Evolutionary conservation across 2,888 invertebrate species (phyloP), one percentile per base, ranked within the genome.

Genomic region (Lasioglossum pauxillum): DNA sequence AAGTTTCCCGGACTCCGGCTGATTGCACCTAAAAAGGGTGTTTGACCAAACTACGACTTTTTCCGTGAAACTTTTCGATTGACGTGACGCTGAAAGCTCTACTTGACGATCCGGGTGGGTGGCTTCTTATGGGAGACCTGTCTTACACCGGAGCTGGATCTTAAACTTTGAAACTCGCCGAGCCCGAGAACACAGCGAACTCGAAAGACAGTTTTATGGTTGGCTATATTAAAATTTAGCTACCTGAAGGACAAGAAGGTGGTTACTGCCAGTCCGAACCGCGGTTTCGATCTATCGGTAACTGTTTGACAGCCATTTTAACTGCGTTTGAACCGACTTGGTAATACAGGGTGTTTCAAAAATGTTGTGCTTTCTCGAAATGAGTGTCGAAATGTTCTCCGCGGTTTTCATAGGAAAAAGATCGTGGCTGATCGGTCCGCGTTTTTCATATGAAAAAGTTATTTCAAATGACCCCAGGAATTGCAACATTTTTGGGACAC

Each of bases 11-110:
- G 78, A 85, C 83, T 87, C 64, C 23, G 72, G 31, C 69, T 80
- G 84, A 89, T 89, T 89, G 83, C 78, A 75, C 75, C 75, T 87
- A 77, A 90, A 90, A 84, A 88, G 67, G 69, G 44, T 83, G 88
- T 88, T 86, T 81, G 90, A 80, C 75, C 79, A 64, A 81, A 75
- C 75, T 80, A 75, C 71, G 87, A 85, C 76, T 87, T 89, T 87
- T 87, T 89, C 79, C 73, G n/a, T 4, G 83, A 83, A 89, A 88
- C 84, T 88, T 88, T 60, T 69, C 90, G 86, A 89, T 88, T 88
- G 84, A 86, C 84, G 88, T 78, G 83, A 80, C 78, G 85, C 73
- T 84, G 89, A 84, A 84, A 88, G 84, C 84, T 27, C 49, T 35
- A 57, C 83, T 84, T 67, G 80, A 79, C 80, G 80, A 89, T 71